Percentiles rank a stretch among this genome's conserved stretches.
phyloP scores from a whole-genome alignment of 2,113 vertebrate genomes.

The Micronycteris hirsuta region DNA sequence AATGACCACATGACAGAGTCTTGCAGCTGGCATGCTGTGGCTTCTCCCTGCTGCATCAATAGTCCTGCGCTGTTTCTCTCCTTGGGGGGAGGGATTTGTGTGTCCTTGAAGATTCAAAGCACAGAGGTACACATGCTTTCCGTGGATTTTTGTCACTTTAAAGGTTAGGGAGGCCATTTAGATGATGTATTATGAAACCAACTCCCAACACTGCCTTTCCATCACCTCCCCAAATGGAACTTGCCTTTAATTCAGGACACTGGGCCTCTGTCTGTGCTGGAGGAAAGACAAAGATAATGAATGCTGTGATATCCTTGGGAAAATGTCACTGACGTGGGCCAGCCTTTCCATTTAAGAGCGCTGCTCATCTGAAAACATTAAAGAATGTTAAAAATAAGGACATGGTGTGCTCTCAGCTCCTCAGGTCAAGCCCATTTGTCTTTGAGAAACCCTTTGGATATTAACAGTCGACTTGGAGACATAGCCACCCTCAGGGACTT shows the following conservation, averaged over 20 bases:
- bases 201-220: background rate
- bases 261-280: background rate
- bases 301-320: conserved; percentile 20
- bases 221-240: background rate
- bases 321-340: conserved; percentile 49
- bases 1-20: rapidly evolving
- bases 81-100: background rate
- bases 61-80: rapidly evolving
- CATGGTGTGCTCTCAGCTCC: background rate
- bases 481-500: background rate
- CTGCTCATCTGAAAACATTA: conserved; percentile 31
- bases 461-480: background rate
- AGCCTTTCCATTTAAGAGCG: conserved; percentile 39
- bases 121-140: background rate
- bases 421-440: background rate
- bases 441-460: background rate
- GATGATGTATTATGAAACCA: background rate
- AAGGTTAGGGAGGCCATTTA: background rate
- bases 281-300: background rate
- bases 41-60: background rate
- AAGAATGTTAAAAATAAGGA: conserved; percentile 38
- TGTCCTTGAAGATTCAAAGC: background rate
- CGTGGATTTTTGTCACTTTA: background rate
- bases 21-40: background rate
- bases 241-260: background rate